Evolutionary conservation across 2,113 vertebrate species (phyloP), one percentile per base, ranked within the genome.

Genomic region (Apteryx mantelli): DNA sequence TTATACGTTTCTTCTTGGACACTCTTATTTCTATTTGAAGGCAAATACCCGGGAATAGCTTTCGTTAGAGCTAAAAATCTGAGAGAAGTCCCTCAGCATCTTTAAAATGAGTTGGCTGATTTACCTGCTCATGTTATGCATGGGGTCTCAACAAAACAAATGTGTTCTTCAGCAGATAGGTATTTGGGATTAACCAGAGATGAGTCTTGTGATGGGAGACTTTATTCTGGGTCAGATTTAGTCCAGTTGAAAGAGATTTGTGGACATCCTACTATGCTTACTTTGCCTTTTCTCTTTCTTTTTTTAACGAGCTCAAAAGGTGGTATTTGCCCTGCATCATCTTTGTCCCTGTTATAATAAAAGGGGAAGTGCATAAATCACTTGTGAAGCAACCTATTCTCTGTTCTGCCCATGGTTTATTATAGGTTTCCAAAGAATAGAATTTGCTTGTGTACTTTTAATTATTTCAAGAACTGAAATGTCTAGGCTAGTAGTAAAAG

Each of bases 401-500:
- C 78, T 91, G 90, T 86, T 95, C 93, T 97, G 75, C 84, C 91
- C 71, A 4, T 81, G 42, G 48, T 78, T 97, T 96, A 58, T 84
- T 90, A 46, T 92, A 97, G 96, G 89, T 75, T n/a, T 88, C 82
- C 96, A 87, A 95, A 97, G 78, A 82, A 87, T 86, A 95, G 95
- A 82, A 91, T 97, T 95, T 89, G 53, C 90, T 92, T 53, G 50
- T 95, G 84, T 97, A 97, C 58, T 95, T 97, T 90, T 97, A 97
- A 98, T 97, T 98, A 95, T 97, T 98, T 98, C 89, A 97, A 98
- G 97, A 97, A 88, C 91, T 95, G 92, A 96, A 97, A 96, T 80
- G 26, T 64, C 91, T 96, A 92, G 66, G 82, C 77, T 97, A 85
- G 94, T 92, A 97, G 97, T 97, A 98, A 98, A 98, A 96, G 94